Base-by-base conservation (phyloP, 2,888 invertebrate species). In the Rhogogaster chlorosoma region DNA sequence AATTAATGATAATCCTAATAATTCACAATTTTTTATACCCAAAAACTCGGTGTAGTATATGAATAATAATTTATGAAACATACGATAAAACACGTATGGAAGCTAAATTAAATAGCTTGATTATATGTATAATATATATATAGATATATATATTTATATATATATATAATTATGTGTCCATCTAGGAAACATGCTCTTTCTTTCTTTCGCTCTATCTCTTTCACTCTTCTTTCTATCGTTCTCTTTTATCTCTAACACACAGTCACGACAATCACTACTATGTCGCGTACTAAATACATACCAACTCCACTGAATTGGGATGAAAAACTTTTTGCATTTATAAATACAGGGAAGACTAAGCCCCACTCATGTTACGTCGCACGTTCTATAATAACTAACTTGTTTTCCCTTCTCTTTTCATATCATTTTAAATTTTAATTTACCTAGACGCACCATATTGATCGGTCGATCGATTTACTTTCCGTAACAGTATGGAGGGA, bases 401-500 rank as follows among this genome's bases (percentile, higher is more conserved):
- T 53, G 1, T 45, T 57, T 57, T 83, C 32, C 36, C 75, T 85
- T 84, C 1, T 12, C 12, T 71, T 75, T 49, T 42, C 83, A 53
- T 85, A 6, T 75, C 61, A 57, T 32, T 73, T 83, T 73, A 53
- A 4, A 12, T 82, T 32, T 38, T 53, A 53, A 71, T 75, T 42
- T 29, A 78, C 38, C 78, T 84, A 73, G 64, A 84, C 61, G 77
- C 82, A 61, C 83, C 67, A 83, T 78, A 49, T 15, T 86, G 36
- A 61, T 83, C 85, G 42, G 22, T 85, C 12, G 38, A 22, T 84
- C 64, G n/a, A 78, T 85, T 61, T 78, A 80, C 64, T 85, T 80
- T 73, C 80, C 78, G 71, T 83, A 78, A 80, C 71, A 86, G 73
- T 88, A 88, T 89, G 89, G 89, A 90, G 89, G 90, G 90, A 91